phyloP scores from a whole-genome alignment of 2,888 invertebrate species.

The Bunonema sp. region DNA sequence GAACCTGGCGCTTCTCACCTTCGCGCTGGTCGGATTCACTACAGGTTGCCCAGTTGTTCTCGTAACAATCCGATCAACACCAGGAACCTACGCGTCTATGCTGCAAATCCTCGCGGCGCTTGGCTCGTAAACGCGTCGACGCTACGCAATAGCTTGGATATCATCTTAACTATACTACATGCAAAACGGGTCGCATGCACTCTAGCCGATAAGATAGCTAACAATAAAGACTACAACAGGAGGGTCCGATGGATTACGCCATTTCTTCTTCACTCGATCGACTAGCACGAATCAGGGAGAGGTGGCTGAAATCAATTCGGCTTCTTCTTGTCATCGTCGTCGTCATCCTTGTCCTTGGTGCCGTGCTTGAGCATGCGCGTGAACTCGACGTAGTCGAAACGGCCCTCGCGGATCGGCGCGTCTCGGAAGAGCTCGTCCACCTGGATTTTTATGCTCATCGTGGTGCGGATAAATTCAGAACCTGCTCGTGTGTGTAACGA shows the following conservation, averaged over 20 bases:
- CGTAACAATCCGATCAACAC: not conserved
- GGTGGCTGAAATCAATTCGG: no score
- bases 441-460: constrained; percentile 44
- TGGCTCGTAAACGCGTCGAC: no score
- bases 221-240: no score
- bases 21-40: constrained; percentile 31
- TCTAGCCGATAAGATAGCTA: no score
- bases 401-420: constrained; percentile 61
- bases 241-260: no score
- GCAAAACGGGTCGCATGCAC: no score
- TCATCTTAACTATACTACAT: no score
- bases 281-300: no score
- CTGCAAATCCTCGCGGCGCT: constrained; percentile 34
- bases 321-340: no score
- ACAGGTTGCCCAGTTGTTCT: constrained; percentile 9
- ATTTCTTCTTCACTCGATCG: no score
- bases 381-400: constrained; percentile 94
- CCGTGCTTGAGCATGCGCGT: constrained; percentile 96
- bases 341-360: constrained; percentile 95
- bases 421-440: constrained; percentile 94
- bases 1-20: constrained; percentile 23
- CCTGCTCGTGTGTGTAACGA: constrained; percentile 24
- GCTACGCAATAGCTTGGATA: no score
- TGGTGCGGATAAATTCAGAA: not conserved
- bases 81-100: constrained; percentile 33